Percentiles rank a stretch among this genome's conserved stretches.
Conservation (phyloP, 2,113 vertebrate genomes). For the Poecilia latipinna region DNA sequence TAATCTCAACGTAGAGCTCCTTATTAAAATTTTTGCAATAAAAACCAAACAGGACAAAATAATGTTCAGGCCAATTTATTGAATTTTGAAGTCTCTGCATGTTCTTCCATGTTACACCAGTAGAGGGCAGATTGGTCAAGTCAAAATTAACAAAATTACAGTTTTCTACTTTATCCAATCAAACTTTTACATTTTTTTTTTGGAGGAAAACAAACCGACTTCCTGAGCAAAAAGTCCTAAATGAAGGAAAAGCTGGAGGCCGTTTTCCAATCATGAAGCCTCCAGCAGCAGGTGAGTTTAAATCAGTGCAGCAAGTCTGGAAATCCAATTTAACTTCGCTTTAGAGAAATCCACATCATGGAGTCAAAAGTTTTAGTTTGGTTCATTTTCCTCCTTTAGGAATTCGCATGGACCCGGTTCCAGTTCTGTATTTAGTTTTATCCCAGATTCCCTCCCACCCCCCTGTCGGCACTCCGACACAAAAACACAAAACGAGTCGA, state of each 20-base stretch:
- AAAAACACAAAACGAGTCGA: neutral
- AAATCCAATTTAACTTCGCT: neutral
- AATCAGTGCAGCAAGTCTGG: neutral
- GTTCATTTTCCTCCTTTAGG: neutral
- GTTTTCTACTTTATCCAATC: conserved; percentile 2
- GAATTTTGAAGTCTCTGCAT: conserved; percentile 55
- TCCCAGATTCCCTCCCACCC: conserved; percentile 2
- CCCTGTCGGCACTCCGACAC: conserved; percentile 10
- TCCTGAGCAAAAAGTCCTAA: neutral
- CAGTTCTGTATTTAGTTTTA: neutral
- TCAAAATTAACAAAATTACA: neutral
- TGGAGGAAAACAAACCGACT: conserved; percentile 1
- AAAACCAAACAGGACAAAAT: conserved; percentile 7
- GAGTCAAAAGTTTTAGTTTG: neutral
- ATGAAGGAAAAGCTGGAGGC: neutral
- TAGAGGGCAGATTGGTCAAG: conserved; percentile 49
- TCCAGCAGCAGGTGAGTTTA: neutral
- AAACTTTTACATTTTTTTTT: neutral
- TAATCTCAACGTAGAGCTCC: neutral
- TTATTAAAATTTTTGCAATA: neutral
- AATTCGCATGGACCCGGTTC: neutral
- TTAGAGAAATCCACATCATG: neutral
- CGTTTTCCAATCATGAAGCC: neutral
- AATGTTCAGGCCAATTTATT: conserved; percentile 75
- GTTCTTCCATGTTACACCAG: conserved; percentile 66